Conservation (phyloP, 1,140 invertebrate genomes). For the Uloborus diversus region DNA sequence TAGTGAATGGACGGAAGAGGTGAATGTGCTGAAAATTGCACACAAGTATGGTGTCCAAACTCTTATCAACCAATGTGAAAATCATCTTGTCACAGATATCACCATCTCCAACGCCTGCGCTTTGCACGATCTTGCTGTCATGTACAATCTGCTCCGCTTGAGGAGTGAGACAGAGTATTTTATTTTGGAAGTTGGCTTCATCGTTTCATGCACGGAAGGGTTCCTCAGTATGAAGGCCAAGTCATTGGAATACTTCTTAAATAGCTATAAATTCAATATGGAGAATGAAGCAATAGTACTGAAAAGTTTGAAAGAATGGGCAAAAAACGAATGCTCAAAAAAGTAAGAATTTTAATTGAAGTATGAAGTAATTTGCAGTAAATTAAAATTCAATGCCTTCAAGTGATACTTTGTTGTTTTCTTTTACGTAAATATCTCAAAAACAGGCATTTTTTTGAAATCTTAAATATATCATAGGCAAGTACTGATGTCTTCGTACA, state of each 20-base stretch:
- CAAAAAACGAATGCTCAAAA: slow-evolving; percentile 7
- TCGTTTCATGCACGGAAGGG: slow-evolving; percentile 5
- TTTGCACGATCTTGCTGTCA: slow-evolving; percentile 1
- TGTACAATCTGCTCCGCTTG: not conserved
- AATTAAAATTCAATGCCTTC: too few species aligned
- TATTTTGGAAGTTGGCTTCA: slow-evolving; percentile 7
- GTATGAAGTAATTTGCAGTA: too few species aligned
- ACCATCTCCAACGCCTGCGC: slow-evolving; percentile 4
- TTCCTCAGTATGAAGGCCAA: not conserved
- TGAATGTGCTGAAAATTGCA: slow-evolving; percentile 1
- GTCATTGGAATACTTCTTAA: not conserved
- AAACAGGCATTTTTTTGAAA: too few species aligned
- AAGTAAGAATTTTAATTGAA: not conserved
- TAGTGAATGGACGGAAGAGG: not conserved
- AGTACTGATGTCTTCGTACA: too few species aligned
- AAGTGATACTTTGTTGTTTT: too few species aligned
- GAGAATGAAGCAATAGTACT: slow-evolving; percentile 19
- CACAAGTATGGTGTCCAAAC: slow-evolving; percentile 33
- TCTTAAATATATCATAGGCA: too few species aligned
- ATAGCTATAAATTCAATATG: not conserved
- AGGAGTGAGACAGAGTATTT: not conserved
- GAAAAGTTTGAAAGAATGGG: slow-evolving; percentile 22
- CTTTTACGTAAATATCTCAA: too few species aligned
- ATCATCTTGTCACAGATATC: not conserved
- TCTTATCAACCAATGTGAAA: not conserved